Evolutionary conservation across 2,113 vertebrate genomes (phyloP).

Genomic region (Nematolebias whitei): DNA sequence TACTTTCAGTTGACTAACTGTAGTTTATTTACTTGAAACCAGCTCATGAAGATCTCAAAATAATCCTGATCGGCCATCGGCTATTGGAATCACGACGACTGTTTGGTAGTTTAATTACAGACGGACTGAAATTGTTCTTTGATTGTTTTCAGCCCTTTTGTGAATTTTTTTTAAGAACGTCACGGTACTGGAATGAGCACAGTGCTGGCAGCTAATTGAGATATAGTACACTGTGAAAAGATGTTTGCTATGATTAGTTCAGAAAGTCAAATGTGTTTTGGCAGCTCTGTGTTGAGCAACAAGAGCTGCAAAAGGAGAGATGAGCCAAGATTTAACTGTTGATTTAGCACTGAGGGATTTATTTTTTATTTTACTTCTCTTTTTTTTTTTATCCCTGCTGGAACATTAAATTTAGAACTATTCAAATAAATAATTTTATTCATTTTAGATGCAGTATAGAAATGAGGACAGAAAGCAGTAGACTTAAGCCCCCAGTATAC

Average conservation of each 20-base stretch:
- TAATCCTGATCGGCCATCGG: not conserved
- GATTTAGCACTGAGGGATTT: not conserved
- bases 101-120: not conserved
- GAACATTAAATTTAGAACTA: too few relatives aligned
- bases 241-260: not conserved
- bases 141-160: not conserved
- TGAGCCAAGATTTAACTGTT: not conserved
- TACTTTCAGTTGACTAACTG: too few relatives aligned
- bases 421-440: too few relatives aligned
- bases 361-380: not conserved
- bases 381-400: too few relatives aligned
- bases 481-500: too few relatives aligned
- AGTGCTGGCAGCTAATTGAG: not conserved
- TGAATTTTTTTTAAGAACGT: not conserved
- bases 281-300: not conserved
- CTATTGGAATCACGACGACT: not conserved
- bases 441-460: too few relatives aligned
- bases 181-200: not conserved
- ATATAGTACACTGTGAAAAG: not conserved
- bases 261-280: conserved; percentile 1
- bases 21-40: not conserved
- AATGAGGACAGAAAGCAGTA: too few relatives aligned
- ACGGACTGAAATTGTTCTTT: not conserved
- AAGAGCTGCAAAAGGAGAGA: not conserved
- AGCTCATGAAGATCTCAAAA: not conserved